Conservation (phyloP, 1,140 invertebrate species). For the Elysia chlorotica region DNA sequence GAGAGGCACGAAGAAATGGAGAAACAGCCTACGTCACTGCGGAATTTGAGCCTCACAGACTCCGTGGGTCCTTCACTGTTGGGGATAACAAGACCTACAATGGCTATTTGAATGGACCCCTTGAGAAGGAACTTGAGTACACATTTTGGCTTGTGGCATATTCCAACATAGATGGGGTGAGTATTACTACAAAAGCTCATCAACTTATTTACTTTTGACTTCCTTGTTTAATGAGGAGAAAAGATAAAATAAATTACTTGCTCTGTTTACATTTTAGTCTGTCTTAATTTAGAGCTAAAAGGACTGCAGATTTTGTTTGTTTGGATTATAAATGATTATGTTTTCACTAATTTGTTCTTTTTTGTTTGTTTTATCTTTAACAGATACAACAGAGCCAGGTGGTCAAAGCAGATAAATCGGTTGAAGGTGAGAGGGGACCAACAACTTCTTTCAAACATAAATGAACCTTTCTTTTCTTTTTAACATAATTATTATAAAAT, state of each 20-base stretch:
- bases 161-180: slow-evolving; percentile 45
- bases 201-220: too few relatives aligned
- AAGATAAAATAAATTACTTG: too few relatives aligned
- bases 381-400: slow-evolving; percentile 33
- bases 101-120: slow-evolving; percentile 78
- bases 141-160: slow-evolving; percentile 72
- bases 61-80: slow-evolving; percentile 70
- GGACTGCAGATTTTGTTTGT: too few relatives aligned
- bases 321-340: too few relatives aligned
- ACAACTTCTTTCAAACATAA: too few relatives aligned
- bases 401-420: slow-evolving; percentile 35
- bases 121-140: slow-evolving; percentile 70
- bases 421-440: slow-evolving; percentile 46
- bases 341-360: not conserved
- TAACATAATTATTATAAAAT: too few relatives aligned
- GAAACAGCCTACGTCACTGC: slow-evolving; percentile 81
- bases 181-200: too few relatives aligned
- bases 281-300: too few relatives aligned
- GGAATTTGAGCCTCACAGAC: slow-evolving; percentile 67
- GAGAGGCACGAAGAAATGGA: slow-evolving; percentile 67
- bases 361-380: slow-evolving; percentile 8
- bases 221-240: too few relatives aligned
- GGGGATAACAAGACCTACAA: slow-evolving; percentile 78
- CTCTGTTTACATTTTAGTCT: too few relatives aligned
- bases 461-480: too few relatives aligned